A percentile compares a stretch with the other conserved stretches of the same genome.
phyloP scores from a whole-genome alignment of 1,140 invertebrate genomes.

The Protaetia brevitarsis region DNA sequence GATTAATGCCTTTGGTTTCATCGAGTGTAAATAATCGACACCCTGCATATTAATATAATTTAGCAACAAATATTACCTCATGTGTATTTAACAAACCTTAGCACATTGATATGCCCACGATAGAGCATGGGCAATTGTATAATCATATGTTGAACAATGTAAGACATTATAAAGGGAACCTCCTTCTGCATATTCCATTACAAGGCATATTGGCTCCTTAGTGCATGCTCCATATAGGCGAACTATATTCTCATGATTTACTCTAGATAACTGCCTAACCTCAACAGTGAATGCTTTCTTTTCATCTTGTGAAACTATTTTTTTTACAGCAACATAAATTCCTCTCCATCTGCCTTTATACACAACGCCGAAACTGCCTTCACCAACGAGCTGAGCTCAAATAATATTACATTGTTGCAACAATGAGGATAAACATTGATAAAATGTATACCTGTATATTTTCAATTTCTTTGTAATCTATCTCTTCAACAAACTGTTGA shows the following conservation, averaged over 20 bases:
- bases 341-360: conserved; percentile 84
- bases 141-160: conserved; percentile 76
- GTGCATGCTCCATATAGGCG: conserved; percentile 89
- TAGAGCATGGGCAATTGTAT: conserved; percentile 89
- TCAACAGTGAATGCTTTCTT: conserved; percentile 79
- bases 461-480: conserved; percentile 58
- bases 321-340: conserved; percentile 87
- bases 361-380: conserved; percentile 96
- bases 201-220: conserved; percentile 77
- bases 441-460: conserved; percentile 51
- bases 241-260: conserved; percentile 92
- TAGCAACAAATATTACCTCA: conserved; percentile 19
- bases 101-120: conserved; percentile 95
- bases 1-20: conserved; percentile 92
- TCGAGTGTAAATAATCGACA: conserved; percentile 90
- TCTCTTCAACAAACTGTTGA: conserved; percentile 59
- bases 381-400: conserved; percentile 75
- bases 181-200: conserved; percentile 98
- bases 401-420: conserved; percentile 19
- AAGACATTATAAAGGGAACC: conserved; percentile 96
- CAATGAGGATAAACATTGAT: conserved; percentile 12
- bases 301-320: conserved; percentile 80
- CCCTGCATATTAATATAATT: conserved; percentile 52
- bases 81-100: conserved; percentile 51
- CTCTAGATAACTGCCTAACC: conserved; percentile 83